Evolutionary conservation across 2,113 vertebrate species (phyloP).

Genomic region (Lucifuga dentata): DNA sequence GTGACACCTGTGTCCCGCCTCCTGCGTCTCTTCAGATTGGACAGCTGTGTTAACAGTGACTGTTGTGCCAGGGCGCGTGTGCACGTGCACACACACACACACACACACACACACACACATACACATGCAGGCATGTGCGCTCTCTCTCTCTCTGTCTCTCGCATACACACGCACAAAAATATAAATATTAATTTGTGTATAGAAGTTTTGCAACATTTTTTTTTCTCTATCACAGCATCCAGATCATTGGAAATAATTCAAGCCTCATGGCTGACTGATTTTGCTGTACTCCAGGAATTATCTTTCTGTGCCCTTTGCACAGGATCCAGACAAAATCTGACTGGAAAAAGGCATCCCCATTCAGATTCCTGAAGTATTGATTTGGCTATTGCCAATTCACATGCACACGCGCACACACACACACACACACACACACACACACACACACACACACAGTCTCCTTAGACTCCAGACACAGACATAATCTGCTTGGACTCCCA

Average conservation of each 20-base stretch:
- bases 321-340: neutral
- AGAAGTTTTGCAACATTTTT: conserved; percentile 2
- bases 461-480: no score
- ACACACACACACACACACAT: conserved; percentile 21
- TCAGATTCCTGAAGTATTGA: neutral
- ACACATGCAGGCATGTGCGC: no score
- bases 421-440: neutral
- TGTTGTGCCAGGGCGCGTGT: conserved; percentile 46
- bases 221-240: neutral
- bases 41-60: conserved; percentile 76
- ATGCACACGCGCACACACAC: neutral
- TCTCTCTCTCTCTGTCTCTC: no score
- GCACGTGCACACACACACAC: conserved; percentile 20
- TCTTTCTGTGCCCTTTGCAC: neutral
- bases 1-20: conserved; percentile 74
- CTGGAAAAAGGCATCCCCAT: neutral
- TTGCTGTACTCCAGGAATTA: conserved; percentile 4
- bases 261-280: conserved; percentile 7
- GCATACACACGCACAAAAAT: conserved; percentile 17
- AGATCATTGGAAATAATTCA: conserved; percentile 18
- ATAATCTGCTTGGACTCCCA: no score
- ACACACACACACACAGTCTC: no score
- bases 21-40: conserved; percentile 71
- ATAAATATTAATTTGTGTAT: neutral
- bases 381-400: no score